Percentiles rank a stretch among this genome's conserved stretches.
Evolutionary conservation across 2,888 invertebrate genomes (phyloP).

Genomic region (Phytoseiulus persimilis): DNA sequence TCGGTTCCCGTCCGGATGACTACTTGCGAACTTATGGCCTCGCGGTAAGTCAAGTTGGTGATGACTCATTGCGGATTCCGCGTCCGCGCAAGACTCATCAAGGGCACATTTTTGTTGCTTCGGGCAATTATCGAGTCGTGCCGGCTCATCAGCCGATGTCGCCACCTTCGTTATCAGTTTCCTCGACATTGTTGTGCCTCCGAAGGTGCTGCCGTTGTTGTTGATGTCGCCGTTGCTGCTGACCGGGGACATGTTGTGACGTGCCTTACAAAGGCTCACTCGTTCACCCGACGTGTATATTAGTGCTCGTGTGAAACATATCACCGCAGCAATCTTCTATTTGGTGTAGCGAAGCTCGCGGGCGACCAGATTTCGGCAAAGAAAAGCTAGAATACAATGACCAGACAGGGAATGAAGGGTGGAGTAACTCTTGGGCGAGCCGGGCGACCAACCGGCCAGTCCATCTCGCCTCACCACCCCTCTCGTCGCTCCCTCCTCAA

Average conservation of each 20-base stretch:
- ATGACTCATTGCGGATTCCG: background rate
- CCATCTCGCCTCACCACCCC: background rate
- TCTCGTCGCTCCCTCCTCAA: background rate
- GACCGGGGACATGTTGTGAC: background rate
- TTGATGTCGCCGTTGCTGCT: background rate
- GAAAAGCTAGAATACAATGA: conserved; percentile 5
- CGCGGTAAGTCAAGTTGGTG: background rate
- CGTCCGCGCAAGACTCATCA: too few species aligned
- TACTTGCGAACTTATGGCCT: background rate
- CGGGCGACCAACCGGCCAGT: background rate
- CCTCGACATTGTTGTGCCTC: too few species aligned
- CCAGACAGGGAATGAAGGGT: background rate
- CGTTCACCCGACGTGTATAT: background rate
- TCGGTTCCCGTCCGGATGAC: background rate
- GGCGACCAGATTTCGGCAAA: background rate
- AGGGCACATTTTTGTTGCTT: too few species aligned
- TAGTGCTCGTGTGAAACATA: background rate
- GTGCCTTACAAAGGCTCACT: background rate
- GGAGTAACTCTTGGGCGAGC: background rate
- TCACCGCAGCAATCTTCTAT: background rate
- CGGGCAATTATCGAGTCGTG: too few species aligned
- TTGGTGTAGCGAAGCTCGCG: background rate
- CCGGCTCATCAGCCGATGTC: too few species aligned
- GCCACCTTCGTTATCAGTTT: too few species aligned
- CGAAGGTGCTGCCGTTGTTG: too few species aligned